phyloP scores from a whole-genome alignment of 1,140 invertebrate species.

The Augochlora pura region DNA sequence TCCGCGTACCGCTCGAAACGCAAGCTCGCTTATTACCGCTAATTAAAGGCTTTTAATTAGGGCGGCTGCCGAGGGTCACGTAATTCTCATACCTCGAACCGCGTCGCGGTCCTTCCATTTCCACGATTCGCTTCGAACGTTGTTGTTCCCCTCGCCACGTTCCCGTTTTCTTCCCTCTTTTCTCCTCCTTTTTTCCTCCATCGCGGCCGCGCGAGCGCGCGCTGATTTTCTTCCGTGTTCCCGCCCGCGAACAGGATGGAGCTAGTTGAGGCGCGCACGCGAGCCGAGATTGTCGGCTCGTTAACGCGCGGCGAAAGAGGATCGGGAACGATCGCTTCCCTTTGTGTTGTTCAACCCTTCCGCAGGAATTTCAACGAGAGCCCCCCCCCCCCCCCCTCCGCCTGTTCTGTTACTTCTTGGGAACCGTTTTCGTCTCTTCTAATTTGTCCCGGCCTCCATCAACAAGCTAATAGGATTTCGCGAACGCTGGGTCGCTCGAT shows the following conservation, averaged over 20 bases:
- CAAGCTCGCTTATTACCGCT: constrained; percentile 40
- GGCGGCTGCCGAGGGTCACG: constrained; percentile 24
- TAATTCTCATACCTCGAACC: constrained; percentile 38
- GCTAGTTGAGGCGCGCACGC: constrained; percentile 9
- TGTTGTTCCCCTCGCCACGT: too few relatives aligned
- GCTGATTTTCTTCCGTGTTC: background rate
- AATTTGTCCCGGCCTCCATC: background rate
- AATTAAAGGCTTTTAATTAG: constrained; percentile 55
- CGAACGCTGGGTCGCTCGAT: too few relatives aligned
- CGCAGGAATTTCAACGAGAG: too few relatives aligned
- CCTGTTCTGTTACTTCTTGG: background rate
- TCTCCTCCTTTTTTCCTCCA: background rate
- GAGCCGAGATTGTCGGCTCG: constrained; percentile 5
- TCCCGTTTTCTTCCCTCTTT: background rate
- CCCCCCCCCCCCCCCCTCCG: too few relatives aligned
- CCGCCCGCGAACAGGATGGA: background rate
- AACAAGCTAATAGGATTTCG: background rate
- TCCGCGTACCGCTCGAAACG: background rate
- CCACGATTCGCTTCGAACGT: background rate
- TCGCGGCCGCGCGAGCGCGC: too few relatives aligned
- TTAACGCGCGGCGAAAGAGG: constrained; percentile 10
- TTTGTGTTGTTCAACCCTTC: background rate
- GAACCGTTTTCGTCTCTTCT: background rate
- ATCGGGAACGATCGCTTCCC: constrained; percentile 9
- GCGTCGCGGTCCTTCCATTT: constrained; percentile 3